A percentile compares a stretch with the other conserved stretches of the same genome.
Conservation (phyloP, 2,113 vertebrate species). For the Ageneiosus marmoratus region DNA sequence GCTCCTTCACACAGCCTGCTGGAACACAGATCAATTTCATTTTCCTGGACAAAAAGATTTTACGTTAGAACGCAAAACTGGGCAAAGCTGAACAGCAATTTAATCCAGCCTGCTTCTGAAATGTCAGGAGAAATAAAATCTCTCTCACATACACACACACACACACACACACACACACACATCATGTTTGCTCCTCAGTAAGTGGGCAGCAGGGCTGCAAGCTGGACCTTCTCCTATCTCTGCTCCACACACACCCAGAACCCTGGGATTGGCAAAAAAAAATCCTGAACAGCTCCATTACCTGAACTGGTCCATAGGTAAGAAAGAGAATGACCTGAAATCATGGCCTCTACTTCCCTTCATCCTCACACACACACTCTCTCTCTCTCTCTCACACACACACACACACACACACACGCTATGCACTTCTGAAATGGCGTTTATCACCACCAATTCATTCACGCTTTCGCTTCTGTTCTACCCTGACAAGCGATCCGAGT, state of each 20-base stretch:
- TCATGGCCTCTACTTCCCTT: neutral
- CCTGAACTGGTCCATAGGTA: slow-evolving; percentile 36
- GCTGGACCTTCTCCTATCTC: slow-evolving; percentile 46
- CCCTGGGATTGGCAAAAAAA: slow-evolving; percentile 29
- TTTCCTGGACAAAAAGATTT: slow-evolving; percentile 1
- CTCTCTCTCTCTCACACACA: neutral
- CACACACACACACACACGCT: slow-evolving; percentile 11
- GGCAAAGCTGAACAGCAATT: slow-evolving; percentile 26
- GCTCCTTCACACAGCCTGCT: neutral
- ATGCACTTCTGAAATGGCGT: slow-evolving; percentile 23
- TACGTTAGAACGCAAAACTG: slow-evolving; percentile 6
- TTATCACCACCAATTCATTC: slow-evolving; percentile 30
- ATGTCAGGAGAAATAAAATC: slow-evolving; percentile 27
- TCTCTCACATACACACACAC: slow-evolving; percentile 4
- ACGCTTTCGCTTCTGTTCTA: slow-evolving; percentile 15
- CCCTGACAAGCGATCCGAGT: slow-evolving; percentile 5
- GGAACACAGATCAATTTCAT: slow-evolving; percentile 16
- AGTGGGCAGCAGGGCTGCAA: slow-evolving; percentile 16
- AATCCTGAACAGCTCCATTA: slow-evolving; percentile 33
- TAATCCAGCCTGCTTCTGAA: slow-evolving; percentile 17
- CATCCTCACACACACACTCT: neutral
- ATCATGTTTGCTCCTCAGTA: slow-evolving; percentile 9
- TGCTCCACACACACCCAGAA: slow-evolving; percentile 23
- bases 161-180: slow-evolving; percentile 5
- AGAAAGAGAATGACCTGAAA: slow-evolving; percentile 16